These are phyloP conservation scores for Porites australiensis DNA, from an alignment of 64 coral and sea anemone species.

Conservation along the genomic window DNA sequence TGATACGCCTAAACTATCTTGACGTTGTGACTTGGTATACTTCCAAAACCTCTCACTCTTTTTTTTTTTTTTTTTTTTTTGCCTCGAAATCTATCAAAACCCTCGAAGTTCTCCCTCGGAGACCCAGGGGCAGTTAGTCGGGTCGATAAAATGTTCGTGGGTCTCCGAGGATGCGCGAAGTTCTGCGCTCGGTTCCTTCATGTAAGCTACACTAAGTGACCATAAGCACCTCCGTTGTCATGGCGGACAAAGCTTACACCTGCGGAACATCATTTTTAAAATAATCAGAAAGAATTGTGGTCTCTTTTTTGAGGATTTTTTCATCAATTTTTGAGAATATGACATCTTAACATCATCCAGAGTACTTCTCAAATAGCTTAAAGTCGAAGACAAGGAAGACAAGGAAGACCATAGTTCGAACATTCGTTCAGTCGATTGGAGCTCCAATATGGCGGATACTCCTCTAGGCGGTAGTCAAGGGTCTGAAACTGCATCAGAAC, in stretches of 20 bases:
- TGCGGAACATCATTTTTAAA: not conserved
- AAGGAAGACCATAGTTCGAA: not conserved
- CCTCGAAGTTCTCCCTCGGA: too few relatives aligned
- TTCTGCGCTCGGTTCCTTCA: too few relatives aligned
- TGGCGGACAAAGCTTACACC: not conserved
- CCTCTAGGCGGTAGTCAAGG: constrained; percentile 20
- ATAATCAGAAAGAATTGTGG: not conserved
- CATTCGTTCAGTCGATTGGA: not conserved
- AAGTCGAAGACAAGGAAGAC: not conserved
- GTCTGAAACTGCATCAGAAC: constrained; percentile 30
- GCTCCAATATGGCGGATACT: not conserved
- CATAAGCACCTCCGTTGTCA: constrained; percentile 7
- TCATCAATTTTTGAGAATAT: too few relatives aligned
- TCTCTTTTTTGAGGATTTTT: too few relatives aligned
- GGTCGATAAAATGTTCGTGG: too few relatives aligned
- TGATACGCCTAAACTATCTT: too few relatives aligned
- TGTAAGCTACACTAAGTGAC: not conserved
- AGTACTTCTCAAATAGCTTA: not conserved
- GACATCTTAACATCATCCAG: not conserved
- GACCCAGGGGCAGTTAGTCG: too few relatives aligned
- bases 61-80: too few relatives aligned
- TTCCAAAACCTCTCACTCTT: too few relatives aligned
- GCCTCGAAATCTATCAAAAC: too few relatives aligned
- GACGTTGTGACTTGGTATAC: too few relatives aligned
- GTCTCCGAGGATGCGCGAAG: too few relatives aligned